phyloP scores from a whole-genome alignment of 2,113 vertebrate species.

The Crotalus viridis region DNA sequence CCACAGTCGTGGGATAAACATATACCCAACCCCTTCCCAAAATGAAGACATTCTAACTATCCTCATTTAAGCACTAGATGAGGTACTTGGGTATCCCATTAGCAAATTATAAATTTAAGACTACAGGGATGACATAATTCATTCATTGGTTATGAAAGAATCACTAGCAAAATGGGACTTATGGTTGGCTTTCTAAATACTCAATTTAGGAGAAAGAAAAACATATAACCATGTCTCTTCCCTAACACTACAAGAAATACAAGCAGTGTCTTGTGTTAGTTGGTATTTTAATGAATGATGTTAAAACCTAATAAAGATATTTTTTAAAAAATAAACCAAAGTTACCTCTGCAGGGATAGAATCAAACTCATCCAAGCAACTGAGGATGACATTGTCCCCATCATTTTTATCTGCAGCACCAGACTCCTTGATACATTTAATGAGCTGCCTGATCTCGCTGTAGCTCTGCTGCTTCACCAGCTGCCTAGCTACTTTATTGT shows the following conservation, averaged over 20 bases:
- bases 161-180: neutral
- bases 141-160: neutral
- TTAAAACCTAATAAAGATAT: neutral
- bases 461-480: slow-evolving; percentile 83
- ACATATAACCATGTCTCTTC: neutral
- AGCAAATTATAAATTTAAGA: neutral
- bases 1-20: neutral
- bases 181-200: neutral
- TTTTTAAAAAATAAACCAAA: neutral
- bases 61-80: neutral
- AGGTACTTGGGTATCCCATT: neutral
- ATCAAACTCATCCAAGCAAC: slow-evolving; percentile 81
- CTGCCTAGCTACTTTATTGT: slow-evolving; percentile 83
- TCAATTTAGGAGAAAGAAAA: neutral
- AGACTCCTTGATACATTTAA: slow-evolving; percentile 93
- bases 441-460: slow-evolving; percentile 84
- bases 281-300: neutral
- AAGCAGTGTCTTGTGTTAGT: neutral
- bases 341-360: slow-evolving; percentile 84
- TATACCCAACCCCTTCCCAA: neutral
- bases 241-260: neutral
- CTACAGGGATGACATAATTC: neutral
- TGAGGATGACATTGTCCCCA: slow-evolving; percentile 88
- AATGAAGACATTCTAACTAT: neutral
- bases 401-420: slow-evolving; percentile 88